Conservation (phyloP, 2,797 vertebrate species). For the Ctenosaura bakeri region DNA sequence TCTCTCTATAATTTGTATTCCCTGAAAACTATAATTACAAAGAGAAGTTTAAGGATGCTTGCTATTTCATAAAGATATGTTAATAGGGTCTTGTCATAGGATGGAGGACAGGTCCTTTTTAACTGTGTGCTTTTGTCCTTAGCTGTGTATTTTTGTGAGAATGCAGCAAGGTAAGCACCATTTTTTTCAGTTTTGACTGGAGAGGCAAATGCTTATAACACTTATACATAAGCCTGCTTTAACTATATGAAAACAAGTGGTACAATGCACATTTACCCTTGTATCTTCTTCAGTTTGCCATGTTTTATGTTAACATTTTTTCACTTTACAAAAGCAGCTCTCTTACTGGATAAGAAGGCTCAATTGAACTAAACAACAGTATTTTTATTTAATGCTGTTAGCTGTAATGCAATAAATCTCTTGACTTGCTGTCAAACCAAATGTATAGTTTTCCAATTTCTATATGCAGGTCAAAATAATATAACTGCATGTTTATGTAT, state of each 20-base stretch:
- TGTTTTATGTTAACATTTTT: not conserved
- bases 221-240: not conserved
- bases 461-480: not conserved
- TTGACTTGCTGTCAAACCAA: not conserved
- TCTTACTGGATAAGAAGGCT: not conserved
- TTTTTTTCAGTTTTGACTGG: not conserved
- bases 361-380: not conserved
- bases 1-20: too few species aligned
- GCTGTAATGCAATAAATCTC: not conserved
- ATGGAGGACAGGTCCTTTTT: not conserved
- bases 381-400: not conserved
- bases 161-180: not conserved
- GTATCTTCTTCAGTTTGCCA: not conserved
- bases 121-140: not conserved
- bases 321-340: not conserved
- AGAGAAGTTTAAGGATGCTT: not conserved
- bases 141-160: not conserved
- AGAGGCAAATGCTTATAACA: not conserved
- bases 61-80: not conserved
- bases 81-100: not conserved
- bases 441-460: not conserved
- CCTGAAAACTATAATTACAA: not conserved
- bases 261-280: not conserved
- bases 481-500: not conserved
- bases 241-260: not conserved